Conservation (phyloP, 2,113 vertebrate genomes). For the Tinamus guttatus region DNA sequence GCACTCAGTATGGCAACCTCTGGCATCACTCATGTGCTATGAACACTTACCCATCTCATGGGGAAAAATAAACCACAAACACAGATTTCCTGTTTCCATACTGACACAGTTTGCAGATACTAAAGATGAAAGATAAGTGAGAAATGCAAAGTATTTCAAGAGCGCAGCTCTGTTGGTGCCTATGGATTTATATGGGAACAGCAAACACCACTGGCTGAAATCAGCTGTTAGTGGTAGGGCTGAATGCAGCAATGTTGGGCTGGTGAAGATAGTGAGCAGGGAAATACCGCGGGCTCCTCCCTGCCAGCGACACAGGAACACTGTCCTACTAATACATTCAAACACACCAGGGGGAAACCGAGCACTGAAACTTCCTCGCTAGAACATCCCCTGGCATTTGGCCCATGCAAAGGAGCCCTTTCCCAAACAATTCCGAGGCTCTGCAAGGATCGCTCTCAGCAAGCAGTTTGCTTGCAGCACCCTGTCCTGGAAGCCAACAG, state of each 20-base stretch:
- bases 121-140: background rate
- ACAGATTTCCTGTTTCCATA: background rate
- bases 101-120: background rate
- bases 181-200: background rate
- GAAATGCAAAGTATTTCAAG: background rate
- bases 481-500: background rate
- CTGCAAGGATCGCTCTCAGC: background rate
- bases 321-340: background rate
- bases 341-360: background rate
- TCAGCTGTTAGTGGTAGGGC: background rate
- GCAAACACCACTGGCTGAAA: background rate
- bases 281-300: background rate
- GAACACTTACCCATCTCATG: background rate
- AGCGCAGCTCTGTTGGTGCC: background rate
- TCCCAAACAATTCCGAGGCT: background rate
- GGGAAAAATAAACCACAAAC: background rate
- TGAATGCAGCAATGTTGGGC: background rate
- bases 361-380: background rate
- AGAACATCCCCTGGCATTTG: background rate
- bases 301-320: background rate
- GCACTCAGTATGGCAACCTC: rapidly evolving
- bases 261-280: background rate
- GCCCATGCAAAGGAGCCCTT: background rate
- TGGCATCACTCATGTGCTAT: background rate
- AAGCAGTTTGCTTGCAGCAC: background rate